Percentiles rank a stretch among this genome's conserved stretches.
These are phyloP conservation scores for Sardina pilchardus DNA, from an alignment of 2,113 vertebrate species.

Conservation along the genomic window DNA sequence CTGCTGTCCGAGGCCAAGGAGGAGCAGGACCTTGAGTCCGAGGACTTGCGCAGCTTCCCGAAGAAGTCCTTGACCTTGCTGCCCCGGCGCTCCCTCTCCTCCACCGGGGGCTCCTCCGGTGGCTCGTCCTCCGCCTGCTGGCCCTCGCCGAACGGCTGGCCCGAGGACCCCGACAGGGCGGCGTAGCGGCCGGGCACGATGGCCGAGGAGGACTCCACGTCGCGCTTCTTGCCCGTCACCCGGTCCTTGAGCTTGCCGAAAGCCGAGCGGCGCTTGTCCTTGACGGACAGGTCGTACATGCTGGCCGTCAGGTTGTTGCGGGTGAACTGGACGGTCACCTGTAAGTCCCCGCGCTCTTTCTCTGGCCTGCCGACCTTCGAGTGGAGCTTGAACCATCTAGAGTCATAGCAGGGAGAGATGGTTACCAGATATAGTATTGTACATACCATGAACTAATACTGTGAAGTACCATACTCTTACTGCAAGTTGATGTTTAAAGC, in stretches of 20 bases:
- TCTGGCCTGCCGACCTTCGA: constrained; percentile 91
- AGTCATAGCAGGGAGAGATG: constrained; percentile 33
- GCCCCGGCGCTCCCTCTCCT: constrained; percentile 21
- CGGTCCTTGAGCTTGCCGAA: constrained; percentile 95
- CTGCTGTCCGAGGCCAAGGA: constrained; percentile 93
- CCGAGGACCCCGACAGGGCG: constrained; percentile 62
- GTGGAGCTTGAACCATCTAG: constrained; percentile 91
- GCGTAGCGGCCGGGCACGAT: constrained; percentile 85
- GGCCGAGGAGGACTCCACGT: constrained; percentile 91
- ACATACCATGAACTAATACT: neutral
- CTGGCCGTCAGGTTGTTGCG: constrained; percentile 93
- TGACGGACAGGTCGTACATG: constrained; percentile 95
- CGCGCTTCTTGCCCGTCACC: constrained; percentile 83
- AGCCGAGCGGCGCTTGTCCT: constrained; percentile 89
- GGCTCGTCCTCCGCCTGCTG: constrained; percentile 57
- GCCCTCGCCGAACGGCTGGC: constrained; percentile 63
- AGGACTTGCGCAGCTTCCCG: constrained; percentile 82
- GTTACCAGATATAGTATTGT: neutral
- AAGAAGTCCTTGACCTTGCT: constrained; percentile 86
- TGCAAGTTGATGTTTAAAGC: neutral
- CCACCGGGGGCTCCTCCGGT: constrained; percentile 54
- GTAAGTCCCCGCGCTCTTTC: constrained; percentile 91
- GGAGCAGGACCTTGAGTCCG: constrained; percentile 86
- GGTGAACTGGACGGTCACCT: constrained; percentile 88
- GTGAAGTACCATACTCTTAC: neutral